These are phyloP conservation scores for Heliconius melpomene DNA, from an alignment of 1,140 invertebrate species.

Conservation along the genomic window DNA sequence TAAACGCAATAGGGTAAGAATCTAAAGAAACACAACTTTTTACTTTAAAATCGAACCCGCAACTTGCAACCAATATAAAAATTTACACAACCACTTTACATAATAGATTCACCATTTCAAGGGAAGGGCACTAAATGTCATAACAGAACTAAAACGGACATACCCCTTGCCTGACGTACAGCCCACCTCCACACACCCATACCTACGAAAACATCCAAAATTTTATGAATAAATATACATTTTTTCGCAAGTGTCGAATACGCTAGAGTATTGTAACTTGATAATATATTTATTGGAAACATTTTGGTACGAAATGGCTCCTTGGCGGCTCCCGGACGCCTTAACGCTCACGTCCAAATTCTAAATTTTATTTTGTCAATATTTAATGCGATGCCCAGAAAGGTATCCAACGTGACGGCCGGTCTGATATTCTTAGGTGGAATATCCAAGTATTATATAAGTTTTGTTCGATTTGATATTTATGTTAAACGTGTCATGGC, in stretches of 20 bases:
- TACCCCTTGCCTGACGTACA: background rate
- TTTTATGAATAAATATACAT: slow-evolving; percentile 42
- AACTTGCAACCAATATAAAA: too few species aligned
- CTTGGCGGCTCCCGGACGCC: slow-evolving; percentile 65
- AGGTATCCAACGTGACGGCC: slow-evolving; percentile 18
- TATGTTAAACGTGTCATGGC: background rate
- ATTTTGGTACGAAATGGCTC: slow-evolving; percentile 70
- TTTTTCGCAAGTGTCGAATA: slow-evolving; percentile 53
- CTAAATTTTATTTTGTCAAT: slow-evolving; percentile 79
- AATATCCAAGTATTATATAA: background rate
- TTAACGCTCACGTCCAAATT: slow-evolving; percentile 67
- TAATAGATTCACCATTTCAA: too few species aligned
- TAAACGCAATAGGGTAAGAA: too few species aligned
- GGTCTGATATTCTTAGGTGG: slow-evolving; percentile 1
- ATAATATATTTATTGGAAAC: slow-evolving; percentile 79
- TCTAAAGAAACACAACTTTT: too few species aligned
- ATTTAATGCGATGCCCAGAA: slow-evolving; percentile 74
- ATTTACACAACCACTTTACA: too few species aligned
- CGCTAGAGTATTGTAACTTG: slow-evolving; percentile 70
- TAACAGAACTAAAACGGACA: too few species aligned
- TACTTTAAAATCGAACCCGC: too few species aligned
- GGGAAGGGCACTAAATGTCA: too few species aligned
- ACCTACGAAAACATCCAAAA: slow-evolving; percentile 10
- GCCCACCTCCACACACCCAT: background rate
- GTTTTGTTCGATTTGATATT: slow-evolving; percentile 5